These are phyloP conservation scores for Spialia ferax DNA, from an alignment of 2,888 invertebrate species.

Conservation along the genomic window DNA sequence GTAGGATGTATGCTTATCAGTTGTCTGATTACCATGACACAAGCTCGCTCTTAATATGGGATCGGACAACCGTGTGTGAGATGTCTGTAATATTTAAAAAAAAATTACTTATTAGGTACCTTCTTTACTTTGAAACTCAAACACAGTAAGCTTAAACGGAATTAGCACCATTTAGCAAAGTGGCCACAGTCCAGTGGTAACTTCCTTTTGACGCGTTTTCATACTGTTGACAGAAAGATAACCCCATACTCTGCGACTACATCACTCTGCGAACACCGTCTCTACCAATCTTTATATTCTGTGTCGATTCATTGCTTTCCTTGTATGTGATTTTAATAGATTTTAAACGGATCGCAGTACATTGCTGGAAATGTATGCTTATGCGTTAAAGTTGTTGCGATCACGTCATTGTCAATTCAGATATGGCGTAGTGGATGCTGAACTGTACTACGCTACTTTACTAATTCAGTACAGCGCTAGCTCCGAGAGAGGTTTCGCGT, in stretches of 20 bases:
- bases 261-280: slow-evolving; percentile 14
- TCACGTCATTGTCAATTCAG: slow-evolving; percentile 26
- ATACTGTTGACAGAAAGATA: slow-evolving; percentile 63
- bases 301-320: slow-evolving; percentile 17
- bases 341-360: slow-evolving; percentile 1
- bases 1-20: too few species aligned
- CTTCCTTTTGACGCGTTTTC: slow-evolving; percentile 60
- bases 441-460: slow-evolving; percentile 23
- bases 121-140: background rate
- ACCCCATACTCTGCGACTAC: slow-evolving; percentile 45
- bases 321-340: background rate
- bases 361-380: slow-evolving; percentile 18
- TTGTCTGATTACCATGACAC: too few species aligned
- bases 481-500: slow-evolving; percentile 61
- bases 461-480: slow-evolving; percentile 66
- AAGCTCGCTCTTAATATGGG: too few species aligned
- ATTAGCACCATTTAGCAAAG: slow-evolving; percentile 68
- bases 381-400: background rate
- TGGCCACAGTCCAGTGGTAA: slow-evolving; percentile 56
- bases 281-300: background rate
- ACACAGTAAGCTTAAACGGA: slow-evolving; percentile 41
- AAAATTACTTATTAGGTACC: too few species aligned
- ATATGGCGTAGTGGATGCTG: slow-evolving; percentile 32
- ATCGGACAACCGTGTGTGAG: too few species aligned
- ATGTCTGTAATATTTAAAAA: too few species aligned